Percentiles rank a stretch among this genome's conserved stretches.
These are phyloP conservation scores for Pararge aegeria DNA, from an alignment of 1,140 invertebrate genomes.

Conservation along the genomic window DNA sequence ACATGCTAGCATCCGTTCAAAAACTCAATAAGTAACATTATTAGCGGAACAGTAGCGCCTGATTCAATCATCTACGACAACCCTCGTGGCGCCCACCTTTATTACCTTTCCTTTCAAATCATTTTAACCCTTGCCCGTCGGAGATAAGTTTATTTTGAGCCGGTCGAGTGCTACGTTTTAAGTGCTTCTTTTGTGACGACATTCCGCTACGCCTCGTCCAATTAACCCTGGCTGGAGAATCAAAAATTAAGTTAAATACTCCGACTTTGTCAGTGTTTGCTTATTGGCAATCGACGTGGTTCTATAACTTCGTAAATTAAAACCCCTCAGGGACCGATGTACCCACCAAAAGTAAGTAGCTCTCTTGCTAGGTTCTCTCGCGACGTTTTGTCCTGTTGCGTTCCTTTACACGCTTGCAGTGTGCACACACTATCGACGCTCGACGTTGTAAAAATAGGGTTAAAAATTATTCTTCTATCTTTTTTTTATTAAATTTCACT, in stretches of 20 bases:
- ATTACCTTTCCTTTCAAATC: conserved; percentile 61
- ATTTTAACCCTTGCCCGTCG: conserved; percentile 73
- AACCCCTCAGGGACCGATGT: conserved; percentile 51
- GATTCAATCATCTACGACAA: conserved; percentile 66
- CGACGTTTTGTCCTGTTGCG: too few species aligned
- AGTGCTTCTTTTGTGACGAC: conserved; percentile 76
- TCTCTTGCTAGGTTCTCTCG: too few species aligned
- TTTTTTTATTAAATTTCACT: too few species aligned
- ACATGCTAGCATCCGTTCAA: conserved; percentile 45
- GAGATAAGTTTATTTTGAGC: conserved; percentile 78
- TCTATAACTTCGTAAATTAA: conserved; percentile 68
- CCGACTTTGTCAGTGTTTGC: conserved; percentile 67
- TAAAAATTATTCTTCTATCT: too few species aligned
- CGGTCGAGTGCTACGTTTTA: conserved; percentile 62
- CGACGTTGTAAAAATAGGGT: too few species aligned
- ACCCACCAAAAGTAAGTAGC: too few species aligned
- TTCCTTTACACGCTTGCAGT: too few species aligned
- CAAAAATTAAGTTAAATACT: conserved; percentile 77
- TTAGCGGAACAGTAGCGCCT: conserved; percentile 63
- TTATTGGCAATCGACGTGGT: conserved; percentile 64
- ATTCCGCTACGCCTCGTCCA: conserved; percentile 66
- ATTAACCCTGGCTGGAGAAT: conserved; percentile 61
- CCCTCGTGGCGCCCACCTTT: conserved; percentile 62
- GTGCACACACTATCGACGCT: too few species aligned
- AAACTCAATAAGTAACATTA: conserved; percentile 71